These are phyloP conservation scores for Pao palembangensis DNA, from an alignment of 2,113 vertebrate genomes.

Conservation along the genomic window DNA sequence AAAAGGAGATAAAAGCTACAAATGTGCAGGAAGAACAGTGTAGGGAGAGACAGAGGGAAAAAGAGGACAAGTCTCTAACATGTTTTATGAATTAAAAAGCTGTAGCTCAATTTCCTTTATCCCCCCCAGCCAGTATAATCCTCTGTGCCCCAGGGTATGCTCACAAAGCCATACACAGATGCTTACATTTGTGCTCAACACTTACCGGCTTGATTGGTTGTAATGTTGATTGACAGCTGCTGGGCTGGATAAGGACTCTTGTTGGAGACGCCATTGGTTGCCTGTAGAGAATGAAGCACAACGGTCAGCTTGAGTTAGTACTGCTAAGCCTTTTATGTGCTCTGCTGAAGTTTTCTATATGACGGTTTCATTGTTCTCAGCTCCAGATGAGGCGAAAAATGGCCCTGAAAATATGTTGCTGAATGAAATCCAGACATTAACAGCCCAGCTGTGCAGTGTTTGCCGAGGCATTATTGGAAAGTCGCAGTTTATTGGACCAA, in stretches of 20 bases:
- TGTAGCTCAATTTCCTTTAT: constrained; percentile 63
- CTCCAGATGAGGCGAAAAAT: too few species aligned
- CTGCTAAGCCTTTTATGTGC: background rate
- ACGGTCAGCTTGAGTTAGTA: constrained; percentile 12
- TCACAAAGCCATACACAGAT: constrained; percentile 17
- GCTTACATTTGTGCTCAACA: constrained; percentile 10
- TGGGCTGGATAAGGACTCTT: constrained; percentile 94
- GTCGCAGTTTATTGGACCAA: background rate
- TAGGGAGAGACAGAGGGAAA: constrained; percentile 8
- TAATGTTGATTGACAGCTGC: constrained; percentile 93
- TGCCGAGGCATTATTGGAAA: background rate
- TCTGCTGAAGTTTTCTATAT: too few species aligned
- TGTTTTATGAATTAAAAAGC: constrained; percentile 70
- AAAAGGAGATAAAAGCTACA: constrained; percentile 36
- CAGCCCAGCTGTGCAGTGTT: background rate
- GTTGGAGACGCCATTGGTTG: constrained; percentile 91
- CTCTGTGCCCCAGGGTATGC: constrained; percentile 35
- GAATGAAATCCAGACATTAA: background rate
- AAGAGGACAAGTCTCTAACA: constrained; percentile 56
- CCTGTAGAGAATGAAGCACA: constrained; percentile 68
- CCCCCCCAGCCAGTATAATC: constrained; percentile 56
- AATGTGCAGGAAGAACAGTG: constrained; percentile 34
- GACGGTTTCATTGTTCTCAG: too few species aligned
- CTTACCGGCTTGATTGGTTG: constrained; percentile 98
- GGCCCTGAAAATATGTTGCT: background rate